Conservation (phyloP, 2,113 vertebrate species). For the Dermatemys mawii region DNA sequence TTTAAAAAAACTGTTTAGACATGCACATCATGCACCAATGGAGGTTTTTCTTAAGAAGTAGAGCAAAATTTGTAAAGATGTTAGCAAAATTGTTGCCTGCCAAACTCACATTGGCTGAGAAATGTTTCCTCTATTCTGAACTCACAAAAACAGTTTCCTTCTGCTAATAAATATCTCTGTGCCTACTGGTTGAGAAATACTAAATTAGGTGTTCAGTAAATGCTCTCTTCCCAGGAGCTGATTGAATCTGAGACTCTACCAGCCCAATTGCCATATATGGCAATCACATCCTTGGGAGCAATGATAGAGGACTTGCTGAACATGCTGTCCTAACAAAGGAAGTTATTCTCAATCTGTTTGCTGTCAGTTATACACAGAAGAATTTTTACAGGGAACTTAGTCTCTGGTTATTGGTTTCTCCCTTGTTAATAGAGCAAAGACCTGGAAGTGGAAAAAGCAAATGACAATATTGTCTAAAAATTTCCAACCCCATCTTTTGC, state of each 20-base stretch:
- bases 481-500: neutral
- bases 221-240: neutral
- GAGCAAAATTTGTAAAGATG: neutral
- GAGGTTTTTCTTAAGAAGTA: neutral
- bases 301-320: neutral
- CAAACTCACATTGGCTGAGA: neutral
- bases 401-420: neutral
- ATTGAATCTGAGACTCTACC: neutral
- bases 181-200: neutral
- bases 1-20: neutral
- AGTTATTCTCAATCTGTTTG: neutral
- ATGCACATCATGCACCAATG: neutral
- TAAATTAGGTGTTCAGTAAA: neutral
- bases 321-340: neutral
- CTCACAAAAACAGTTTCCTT: neutral
- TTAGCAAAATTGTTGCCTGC: neutral
- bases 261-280: neutral
- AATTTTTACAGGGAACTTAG: neutral
- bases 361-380: neutral
- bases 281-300: neutral
- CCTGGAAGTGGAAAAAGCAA: neutral
- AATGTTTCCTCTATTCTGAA: neutral
- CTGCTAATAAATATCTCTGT: neutral
- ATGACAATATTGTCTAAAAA: neutral
- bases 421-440: neutral